phyloP scores from a whole-genome alignment of 2,888 invertebrate genomes.

The Nemapogon koenigi region DNA sequence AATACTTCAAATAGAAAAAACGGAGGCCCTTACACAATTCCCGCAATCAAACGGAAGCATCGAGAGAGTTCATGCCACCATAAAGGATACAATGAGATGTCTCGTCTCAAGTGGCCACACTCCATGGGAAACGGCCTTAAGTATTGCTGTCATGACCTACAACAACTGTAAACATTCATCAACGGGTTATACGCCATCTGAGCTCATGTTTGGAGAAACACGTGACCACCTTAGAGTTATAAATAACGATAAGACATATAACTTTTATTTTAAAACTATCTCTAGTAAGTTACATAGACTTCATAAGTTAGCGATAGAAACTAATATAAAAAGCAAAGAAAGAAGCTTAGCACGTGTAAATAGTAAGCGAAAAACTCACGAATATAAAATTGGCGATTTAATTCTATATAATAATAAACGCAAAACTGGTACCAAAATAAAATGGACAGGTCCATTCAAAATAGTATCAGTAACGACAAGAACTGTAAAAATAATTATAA shows the following conservation, averaged over 20 bases:
- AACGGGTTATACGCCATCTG: conserved; percentile 6
- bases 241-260: too few species aligned
- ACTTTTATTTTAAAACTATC: too few species aligned
- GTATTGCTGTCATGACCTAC: too few species aligned
- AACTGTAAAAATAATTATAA: conserved; percentile 5
- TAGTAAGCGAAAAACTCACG: conserved; percentile 7
- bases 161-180: conserved; percentile 6
- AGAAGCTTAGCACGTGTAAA: conserved; percentile 6
- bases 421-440: neutral
- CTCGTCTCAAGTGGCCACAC: neutral
- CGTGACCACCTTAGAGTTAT: conserved; percentile 4
- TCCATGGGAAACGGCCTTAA: neutral
- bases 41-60: conserved; percentile 7
- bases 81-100: conserved; percentile 8
- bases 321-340: too few species aligned
- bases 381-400: conserved; percentile 4
- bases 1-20: conserved; percentile 10
- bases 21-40: conserved; percentile 6
- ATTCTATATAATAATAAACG: too few species aligned
- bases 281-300: too few species aligned
- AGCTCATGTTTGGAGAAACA: too few species aligned
- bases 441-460: conserved; percentile 5
- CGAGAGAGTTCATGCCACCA: conserved; percentile 7
- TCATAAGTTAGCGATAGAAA: too few species aligned
- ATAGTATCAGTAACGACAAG: conserved; percentile 1